Evolutionary conservation across 2,888 invertebrate species (phyloP).

Genomic region (Callimorpha dominula): DNA sequence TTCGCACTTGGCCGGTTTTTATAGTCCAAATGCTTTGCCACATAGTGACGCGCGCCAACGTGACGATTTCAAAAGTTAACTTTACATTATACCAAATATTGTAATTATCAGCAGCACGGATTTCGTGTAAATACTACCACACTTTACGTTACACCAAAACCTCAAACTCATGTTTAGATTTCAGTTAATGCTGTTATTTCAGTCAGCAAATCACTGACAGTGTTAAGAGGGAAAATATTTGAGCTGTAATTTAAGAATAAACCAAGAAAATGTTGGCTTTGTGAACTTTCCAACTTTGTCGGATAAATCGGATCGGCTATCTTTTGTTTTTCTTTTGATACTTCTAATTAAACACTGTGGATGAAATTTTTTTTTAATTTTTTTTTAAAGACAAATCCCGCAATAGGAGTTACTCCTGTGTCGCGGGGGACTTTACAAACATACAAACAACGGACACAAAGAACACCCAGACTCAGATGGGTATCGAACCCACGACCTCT

Average conservation of each 20-base stretch:
- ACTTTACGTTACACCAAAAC: background rate
- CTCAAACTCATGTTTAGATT: slow-evolving; percentile 1
- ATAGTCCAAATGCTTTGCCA: too few species aligned
- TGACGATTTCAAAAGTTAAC: too few species aligned
- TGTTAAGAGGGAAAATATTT: slow-evolving; percentile 11
- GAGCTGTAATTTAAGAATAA: slow-evolving; percentile 25
- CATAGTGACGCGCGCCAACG: too few species aligned
- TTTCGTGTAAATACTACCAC: slow-evolving; percentile 2
- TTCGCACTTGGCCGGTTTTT: too few species aligned
- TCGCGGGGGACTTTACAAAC: too few species aligned
- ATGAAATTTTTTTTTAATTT: too few species aligned
- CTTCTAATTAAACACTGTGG: slow-evolving; percentile 38
- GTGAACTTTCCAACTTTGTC: slow-evolving; percentile 24
- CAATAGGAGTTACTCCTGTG: too few species aligned
- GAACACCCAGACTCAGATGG: too few species aligned
- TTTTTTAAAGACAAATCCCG: too few species aligned
- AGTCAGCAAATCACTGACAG: background rate
- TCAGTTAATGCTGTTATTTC: slow-evolving; percentile 11
- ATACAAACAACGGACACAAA: too few species aligned
- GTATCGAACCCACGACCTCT: too few species aligned
- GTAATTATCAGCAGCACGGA: background rate
- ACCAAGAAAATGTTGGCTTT: slow-evolving; percentile 24
- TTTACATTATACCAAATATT: background rate
- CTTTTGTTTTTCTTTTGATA: slow-evolving; percentile 31
- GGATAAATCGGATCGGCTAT: slow-evolving; percentile 33